These are phyloP conservation scores for honey bee (Apis mellifera) DNA, from an alignment of 1,140 invertebrate genomes.

Conservation along the genomic window Amel_HAv3.1 CM009938.2:1860001-1860500, in stretches of 20 bases:
- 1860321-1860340: constrained; percentile 71
- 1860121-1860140: background rate
- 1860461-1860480: too few species aligned
- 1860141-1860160: constrained; percentile 27
- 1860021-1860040: background rate
- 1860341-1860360: constrained; percentile 67
- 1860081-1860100: background rate
- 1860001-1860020: background rate
- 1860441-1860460: background rate
- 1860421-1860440: background rate
- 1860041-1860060: background rate
- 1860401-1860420: constrained; percentile 18
- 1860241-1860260: background rate
- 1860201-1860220: background rate
- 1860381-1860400: constrained; percentile 31
- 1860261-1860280: constrained; percentile 22
- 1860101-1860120: constrained; percentile 12
- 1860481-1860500: background rate
- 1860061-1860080: constrained; percentile 5
- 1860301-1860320: constrained; percentile 53
- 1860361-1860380: constrained; percentile 59
- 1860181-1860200: background rate
- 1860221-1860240: background rate
- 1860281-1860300: constrained; percentile 47
- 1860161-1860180: constrained; percentile 33